phyloP scores from a whole-genome alignment of 2,113 vertebrate genomes.

The Chaetura pelagica region DNA sequence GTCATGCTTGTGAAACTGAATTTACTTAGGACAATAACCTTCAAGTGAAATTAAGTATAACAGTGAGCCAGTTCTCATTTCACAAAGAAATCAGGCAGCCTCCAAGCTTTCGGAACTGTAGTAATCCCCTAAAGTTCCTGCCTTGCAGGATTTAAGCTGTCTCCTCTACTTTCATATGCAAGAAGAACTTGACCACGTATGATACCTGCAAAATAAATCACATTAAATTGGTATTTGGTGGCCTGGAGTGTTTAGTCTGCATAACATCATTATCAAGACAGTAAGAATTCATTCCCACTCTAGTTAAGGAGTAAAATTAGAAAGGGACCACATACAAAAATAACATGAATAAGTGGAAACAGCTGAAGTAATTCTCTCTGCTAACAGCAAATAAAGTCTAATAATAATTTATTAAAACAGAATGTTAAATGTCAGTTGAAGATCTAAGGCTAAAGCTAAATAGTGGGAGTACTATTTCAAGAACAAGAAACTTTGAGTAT shows the following conservation, averaged over 20 bases:
- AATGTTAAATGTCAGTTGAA: conserved; percentile 30
- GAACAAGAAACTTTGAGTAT: not conserved
- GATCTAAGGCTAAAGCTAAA: conserved; percentile 1
- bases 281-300: conserved; percentile 31
- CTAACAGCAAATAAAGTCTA: conserved; percentile 35
- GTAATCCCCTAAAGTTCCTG: conserved; percentile 38
- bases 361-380: conserved; percentile 61
- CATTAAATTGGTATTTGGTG: conserved; percentile 31
- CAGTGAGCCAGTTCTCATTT: conserved; percentile 39
- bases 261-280: conserved; percentile 13
- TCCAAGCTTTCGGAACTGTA: not conserved
- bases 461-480: not conserved
- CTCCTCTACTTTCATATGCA: conserved; percentile 18
- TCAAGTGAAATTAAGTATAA: conserved; percentile 52
- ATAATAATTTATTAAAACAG: conserved; percentile 57
- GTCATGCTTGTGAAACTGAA: conserved; percentile 59
- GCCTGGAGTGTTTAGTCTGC: conserved; percentile 32
- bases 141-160: conserved; percentile 9
- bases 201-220: conserved; percentile 23
- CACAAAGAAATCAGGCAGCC: conserved; percentile 8
- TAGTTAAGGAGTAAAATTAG: conserved; percentile 60
- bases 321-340: conserved; percentile 49
- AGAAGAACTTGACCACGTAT: conserved; percentile 18
- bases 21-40: conserved; percentile 69
- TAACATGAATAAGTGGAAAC: conserved; percentile 59